These are phyloP conservation scores for Aurelia sp. DNA, from an alignment of 30 jellyfish, hydroid and myxozoan species.

Conservation along the genomic window DNA sequence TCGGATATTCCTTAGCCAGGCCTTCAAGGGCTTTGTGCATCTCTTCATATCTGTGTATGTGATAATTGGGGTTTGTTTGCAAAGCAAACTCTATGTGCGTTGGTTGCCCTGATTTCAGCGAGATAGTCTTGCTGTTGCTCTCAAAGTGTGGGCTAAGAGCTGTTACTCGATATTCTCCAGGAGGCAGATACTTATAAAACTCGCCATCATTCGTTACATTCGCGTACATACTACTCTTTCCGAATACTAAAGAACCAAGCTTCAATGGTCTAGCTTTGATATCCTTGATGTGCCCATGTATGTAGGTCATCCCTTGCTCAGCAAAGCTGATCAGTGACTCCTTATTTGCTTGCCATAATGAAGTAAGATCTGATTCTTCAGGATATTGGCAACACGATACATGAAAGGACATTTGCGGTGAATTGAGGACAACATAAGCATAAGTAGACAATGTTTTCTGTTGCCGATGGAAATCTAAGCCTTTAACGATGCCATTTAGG, in stretches of 20 bases:
- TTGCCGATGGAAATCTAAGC: conserved; percentile 69
- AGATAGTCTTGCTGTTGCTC: conserved; percentile 33
- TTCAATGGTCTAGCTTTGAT: conserved; percentile 52
- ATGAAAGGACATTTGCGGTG: conserved; percentile 74
- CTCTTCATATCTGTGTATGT: conserved; percentile 69
- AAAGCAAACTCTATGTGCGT: conserved; percentile 66
- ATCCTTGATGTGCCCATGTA: conserved; percentile 79
- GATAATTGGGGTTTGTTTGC: conserved; percentile 55
- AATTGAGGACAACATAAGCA: conserved; percentile 68
- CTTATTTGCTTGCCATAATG: conserved; percentile 83
- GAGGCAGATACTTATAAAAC: conserved; percentile 80
- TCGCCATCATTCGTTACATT: conserved; percentile 75
- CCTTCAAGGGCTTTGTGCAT: conserved; percentile 51
- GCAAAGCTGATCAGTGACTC: conserved; percentile 76
- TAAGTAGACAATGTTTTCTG: conserved; percentile 68
- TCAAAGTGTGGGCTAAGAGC: conserved; percentile 80
- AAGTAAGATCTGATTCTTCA: conserved; percentile 59
- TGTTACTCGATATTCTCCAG: conserved; percentile 85
- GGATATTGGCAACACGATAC: conserved; percentile 96
- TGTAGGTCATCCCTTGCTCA: conserved; percentile 80
- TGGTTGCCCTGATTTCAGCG: conserved; percentile 26
- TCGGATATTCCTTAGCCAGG: conserved; percentile 72
- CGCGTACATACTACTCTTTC: conserved; percentile 56
- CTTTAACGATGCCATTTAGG: conserved; percentile 63
- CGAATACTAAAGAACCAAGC: conserved; percentile 71